Percentiles rank a stretch among this genome's conserved stretches.
These are phyloP conservation scores for Tachysurus fulvidraco DNA, from an alignment of 2,113 vertebrate genomes.

Conservation along the genomic window DNA sequence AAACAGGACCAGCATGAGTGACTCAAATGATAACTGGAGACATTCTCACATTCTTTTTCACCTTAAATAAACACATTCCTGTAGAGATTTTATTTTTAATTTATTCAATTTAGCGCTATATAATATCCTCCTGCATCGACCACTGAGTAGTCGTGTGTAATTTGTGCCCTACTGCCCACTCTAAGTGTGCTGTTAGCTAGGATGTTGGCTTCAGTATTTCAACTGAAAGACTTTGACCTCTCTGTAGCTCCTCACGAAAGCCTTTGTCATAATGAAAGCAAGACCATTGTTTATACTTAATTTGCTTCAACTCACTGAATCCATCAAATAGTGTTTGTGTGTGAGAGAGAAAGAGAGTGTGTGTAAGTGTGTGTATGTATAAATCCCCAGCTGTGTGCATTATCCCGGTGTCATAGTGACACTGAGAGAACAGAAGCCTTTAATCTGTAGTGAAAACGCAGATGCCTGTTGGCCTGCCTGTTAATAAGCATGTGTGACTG, in stretches of 20 bases:
- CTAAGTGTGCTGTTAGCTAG: background rate
- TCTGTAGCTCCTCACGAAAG: too few species aligned
- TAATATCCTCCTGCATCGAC: too few species aligned
- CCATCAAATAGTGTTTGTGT: background rate
- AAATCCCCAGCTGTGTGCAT: conserved; percentile 12
- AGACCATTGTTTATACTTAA: background rate
- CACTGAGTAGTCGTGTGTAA: background rate
- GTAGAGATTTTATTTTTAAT: background rate
- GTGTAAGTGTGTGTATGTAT: background rate
- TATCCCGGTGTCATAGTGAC: conserved; percentile 30
- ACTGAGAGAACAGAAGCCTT: conserved; percentile 31
- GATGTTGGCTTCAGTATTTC: background rate
- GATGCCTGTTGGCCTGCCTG: conserved; percentile 9
- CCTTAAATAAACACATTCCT: background rate
- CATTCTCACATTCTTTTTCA: background rate
- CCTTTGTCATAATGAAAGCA: background rate
- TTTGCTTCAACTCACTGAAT: conserved; percentile 20
- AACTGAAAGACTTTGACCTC: conserved; percentile 15
- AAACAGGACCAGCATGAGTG: background rate
- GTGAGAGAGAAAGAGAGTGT: background rate
- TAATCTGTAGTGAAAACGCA: conserved; percentile 13
- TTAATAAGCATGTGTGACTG: conserved; percentile 19
- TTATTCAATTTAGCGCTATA: background rate
- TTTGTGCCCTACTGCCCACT: background rate
- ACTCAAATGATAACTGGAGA: background rate